phyloP scores from a whole-genome alignment of 1,140 invertebrate species.

The Chymomyza costata region DNA sequence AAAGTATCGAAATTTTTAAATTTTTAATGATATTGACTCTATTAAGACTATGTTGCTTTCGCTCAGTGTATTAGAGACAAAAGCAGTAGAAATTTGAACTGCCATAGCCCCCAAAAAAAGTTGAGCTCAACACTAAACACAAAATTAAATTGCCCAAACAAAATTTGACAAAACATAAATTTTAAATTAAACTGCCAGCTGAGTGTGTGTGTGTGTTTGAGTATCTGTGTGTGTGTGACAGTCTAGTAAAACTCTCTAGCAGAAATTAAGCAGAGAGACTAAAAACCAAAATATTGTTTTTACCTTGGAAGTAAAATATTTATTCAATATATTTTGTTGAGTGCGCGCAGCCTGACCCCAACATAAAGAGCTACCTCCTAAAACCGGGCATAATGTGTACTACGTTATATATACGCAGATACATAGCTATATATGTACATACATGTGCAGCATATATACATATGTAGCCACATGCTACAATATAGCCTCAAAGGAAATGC shows the following conservation, averaged over 20 bases:
- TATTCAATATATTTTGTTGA: conserved; percentile 52
- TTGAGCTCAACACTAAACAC: conserved; percentile 24
- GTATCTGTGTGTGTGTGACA: neutral
- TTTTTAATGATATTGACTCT: no score
- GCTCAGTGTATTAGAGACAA: no score
- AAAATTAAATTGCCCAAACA: conserved; percentile 43
- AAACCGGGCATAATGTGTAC: neutral
- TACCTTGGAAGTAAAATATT: conserved; percentile 72
- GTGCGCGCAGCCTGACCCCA: neutral
- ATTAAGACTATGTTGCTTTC: no score
- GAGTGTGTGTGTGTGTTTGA: neutral
- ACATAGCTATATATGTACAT: neutral
- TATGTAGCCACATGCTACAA: conserved; percentile 2
- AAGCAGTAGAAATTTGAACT: no score
- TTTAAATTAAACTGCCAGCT: conserved; percentile 51
- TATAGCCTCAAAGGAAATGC: conserved; percentile 52
- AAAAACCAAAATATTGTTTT: conserved; percentile 68
- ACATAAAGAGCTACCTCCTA: neutral
- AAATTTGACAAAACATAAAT: conserved; percentile 58
- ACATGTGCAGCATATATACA: conserved; percentile 24
- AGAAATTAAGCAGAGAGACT: conserved; percentile 58
- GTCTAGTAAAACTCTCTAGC: neutral
- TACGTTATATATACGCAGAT: neutral
- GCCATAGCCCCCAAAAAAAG: no score
- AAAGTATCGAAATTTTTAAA: no score